Evolutionary conservation across 2,113 vertebrate species (phyloP).

Genomic region (Periophthalmodon schlosseri): DNA sequence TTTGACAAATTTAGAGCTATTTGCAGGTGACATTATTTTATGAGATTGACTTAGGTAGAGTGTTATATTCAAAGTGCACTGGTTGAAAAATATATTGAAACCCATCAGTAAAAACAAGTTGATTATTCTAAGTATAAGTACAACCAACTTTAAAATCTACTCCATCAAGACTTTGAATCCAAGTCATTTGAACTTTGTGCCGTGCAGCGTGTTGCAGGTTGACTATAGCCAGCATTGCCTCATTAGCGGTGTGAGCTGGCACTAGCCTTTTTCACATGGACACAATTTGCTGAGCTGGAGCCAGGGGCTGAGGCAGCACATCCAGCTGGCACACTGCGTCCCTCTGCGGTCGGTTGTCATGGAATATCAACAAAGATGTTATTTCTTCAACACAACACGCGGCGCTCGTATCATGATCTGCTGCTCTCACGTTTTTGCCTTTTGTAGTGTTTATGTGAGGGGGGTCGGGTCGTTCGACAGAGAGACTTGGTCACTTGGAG

Average conservation of each 20-base stretch:
- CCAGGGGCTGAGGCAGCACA: constrained; percentile 49
- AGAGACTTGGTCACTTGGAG: constrained; percentile 35
- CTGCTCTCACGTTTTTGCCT: constrained; percentile 48
- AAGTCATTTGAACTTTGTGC: background rate
- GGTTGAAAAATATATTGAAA: no score
- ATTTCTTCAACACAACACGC: constrained; percentile 71
- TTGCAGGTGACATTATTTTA: background rate
- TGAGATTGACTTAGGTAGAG: no score
- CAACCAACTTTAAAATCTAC: background rate
- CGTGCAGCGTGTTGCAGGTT: constrained; percentile 43
- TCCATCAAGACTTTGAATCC: background rate
- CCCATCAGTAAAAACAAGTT: no score
- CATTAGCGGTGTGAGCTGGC: constrained; percentile 58
- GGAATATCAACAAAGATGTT: constrained; percentile 71
- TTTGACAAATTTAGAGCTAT: background rate
- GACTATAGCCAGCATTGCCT: constrained; percentile 47
- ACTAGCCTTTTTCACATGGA: constrained; percentile 50
- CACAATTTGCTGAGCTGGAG: constrained; percentile 46
- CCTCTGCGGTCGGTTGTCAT: constrained; percentile 67
- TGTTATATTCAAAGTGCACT: no score
- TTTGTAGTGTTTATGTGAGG: constrained; percentile 53
- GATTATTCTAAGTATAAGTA: background rate
- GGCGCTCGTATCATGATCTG: constrained; percentile 67
- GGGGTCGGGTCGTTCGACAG: constrained; percentile 29
- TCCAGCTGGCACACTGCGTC: constrained; percentile 67